phyloP scores from a whole-genome alignment of 2,797 vertebrate genomes.

The Pangasius sanitwongsei region DNA sequence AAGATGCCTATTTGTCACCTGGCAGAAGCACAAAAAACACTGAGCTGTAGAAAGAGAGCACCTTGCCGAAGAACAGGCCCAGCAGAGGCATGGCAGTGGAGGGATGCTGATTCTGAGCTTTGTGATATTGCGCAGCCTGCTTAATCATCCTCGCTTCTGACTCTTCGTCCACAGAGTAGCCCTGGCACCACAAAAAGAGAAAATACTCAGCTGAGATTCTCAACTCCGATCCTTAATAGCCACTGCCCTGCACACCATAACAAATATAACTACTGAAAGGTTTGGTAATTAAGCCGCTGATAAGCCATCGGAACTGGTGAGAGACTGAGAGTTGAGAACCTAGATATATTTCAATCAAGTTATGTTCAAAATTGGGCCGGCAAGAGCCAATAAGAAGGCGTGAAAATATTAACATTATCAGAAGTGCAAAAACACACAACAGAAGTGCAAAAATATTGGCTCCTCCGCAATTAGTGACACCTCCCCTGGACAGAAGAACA shows the following conservation, averaged over 20 bases:
- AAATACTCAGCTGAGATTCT: neutral
- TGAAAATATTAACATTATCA: neutral
- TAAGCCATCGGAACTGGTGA: neutral
- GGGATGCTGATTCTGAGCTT: slow-evolving; percentile 68
- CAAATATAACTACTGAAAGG: neutral
- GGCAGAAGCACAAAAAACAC: too few species aligned
- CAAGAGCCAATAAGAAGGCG: neutral
- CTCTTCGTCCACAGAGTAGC: slow-evolving; percentile 75
- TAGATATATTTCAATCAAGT: too few species aligned
- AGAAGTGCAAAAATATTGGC: neutral
- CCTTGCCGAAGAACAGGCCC: slow-evolving; percentile 81
- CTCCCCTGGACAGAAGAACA: neutral
- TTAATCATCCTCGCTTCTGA: slow-evolving; percentile 75
- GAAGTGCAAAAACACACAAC: neutral
- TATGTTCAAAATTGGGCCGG: neutral
- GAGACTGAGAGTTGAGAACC: too few species aligned
- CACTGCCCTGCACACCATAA: neutral
- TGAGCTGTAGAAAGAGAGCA: slow-evolving; percentile 44
- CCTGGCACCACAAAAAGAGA: slow-evolving; percentile 59
- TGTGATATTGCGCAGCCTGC: slow-evolving; percentile 74
- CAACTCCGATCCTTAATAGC: neutral
- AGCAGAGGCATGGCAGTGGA: slow-evolving; percentile 74
- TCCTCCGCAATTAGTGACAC: neutral
- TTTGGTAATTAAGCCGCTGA: neutral
- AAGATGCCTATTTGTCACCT: neutral